These are phyloP conservation scores for Drosophila subpulchrella DNA, from an alignment of 1,140 invertebrate genomes.

Conservation along the genomic window DNA sequence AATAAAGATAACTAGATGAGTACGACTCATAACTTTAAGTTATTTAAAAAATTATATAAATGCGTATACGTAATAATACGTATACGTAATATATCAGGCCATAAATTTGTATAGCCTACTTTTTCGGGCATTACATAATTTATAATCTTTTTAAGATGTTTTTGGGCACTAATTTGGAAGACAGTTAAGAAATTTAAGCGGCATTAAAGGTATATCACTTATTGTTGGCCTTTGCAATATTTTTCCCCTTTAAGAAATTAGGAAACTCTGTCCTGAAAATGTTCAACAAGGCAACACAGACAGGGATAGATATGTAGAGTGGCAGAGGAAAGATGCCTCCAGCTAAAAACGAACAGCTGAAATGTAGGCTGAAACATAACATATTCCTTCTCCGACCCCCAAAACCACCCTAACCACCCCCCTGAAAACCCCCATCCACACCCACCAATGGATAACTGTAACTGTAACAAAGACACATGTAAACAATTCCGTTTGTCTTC, in stretches of 20 bases:
- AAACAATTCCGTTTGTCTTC: slow-evolving; percentile 76
- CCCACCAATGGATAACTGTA: slow-evolving; percentile 66
- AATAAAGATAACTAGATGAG: neutral
- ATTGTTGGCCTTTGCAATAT: no score
- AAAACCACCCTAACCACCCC: no score
- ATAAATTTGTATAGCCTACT: neutral
- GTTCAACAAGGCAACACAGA: slow-evolving; percentile 1
- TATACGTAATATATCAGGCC: neutral
- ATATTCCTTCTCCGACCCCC: neutral
- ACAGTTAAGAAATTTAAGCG: no score
- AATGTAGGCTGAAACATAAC: slow-evolving; percentile 31
- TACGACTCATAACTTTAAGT: neutral
- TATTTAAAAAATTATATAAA: neutral
- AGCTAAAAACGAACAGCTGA: slow-evolving; percentile 34
- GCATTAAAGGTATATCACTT: no score
- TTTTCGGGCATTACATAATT: neutral
- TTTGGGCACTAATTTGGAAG: neutral
- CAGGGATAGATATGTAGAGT: neutral
- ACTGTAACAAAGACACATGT: slow-evolving; percentile 80
- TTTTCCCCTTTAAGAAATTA: no score
- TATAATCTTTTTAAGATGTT: no score
- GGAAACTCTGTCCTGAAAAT: slow-evolving; percentile 5
- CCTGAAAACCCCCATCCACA: neutral
- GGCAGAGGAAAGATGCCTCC: slow-evolving; percentile 15
- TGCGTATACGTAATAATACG: neutral